A percentile compares a stretch with the other conserved stretches of the same genome.
phyloP scores from a whole-genome alignment of 2,113 vertebrate genomes.

The Calidris pugnax region DNA sequence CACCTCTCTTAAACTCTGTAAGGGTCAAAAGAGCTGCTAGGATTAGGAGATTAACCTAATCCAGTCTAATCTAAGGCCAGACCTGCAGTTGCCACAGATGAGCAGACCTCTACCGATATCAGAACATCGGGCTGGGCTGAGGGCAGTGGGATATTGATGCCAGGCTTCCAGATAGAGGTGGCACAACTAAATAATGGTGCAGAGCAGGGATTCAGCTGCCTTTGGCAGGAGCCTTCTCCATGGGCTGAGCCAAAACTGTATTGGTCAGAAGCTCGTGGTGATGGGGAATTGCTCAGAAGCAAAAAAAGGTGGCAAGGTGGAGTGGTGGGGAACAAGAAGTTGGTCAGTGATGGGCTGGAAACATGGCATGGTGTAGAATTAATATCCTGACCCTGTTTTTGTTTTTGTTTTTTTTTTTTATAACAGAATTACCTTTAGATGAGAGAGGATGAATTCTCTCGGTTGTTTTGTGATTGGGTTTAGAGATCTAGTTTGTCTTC shows the following conservation, averaged over 20 bases:
- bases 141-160: not conserved
- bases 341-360: not conserved
- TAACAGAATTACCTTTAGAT: not conserved
- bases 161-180: not conserved
- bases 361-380: not conserved
- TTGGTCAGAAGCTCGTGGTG: fast-evolving
- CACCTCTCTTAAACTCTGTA: not conserved
- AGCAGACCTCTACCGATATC: not conserved
- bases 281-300: not conserved
- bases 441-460: not conserved
- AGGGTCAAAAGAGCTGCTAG: not conserved
- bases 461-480: not conserved
- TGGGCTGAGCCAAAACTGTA: not conserved
- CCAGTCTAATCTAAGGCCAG: not conserved
- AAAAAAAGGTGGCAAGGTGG: not conserved
- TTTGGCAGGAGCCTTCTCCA: not conserved
- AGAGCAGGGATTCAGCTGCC: not conserved
- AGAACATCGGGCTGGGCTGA: not conserved
- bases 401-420: not conserved
- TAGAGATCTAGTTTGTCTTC: not conserved
- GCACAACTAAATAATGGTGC: not conserved
- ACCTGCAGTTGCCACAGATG: not conserved
- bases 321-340: not conserved
- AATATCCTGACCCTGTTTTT: too few relatives aligned
- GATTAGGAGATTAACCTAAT: not conserved